phyloP scores from a whole-genome alignment of 2,888 invertebrate species.

The Isotomurus palustris region DNA sequence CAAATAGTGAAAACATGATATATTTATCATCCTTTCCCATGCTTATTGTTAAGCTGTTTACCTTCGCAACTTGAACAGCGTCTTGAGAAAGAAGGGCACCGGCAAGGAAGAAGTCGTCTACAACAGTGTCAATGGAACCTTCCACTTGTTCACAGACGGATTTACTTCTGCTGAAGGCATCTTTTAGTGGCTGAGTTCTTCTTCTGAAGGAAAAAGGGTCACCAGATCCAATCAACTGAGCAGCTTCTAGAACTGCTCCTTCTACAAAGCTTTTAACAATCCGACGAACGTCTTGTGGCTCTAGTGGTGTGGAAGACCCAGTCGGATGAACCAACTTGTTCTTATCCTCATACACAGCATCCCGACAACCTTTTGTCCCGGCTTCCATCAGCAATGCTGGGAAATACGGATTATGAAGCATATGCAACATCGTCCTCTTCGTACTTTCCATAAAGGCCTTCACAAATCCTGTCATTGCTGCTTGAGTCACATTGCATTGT shows the following conservation, averaged over 20 bases:
- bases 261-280: slow-evolving; percentile 32
- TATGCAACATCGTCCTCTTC: slow-evolving; percentile 19
- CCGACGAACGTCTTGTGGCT: slow-evolving; percentile 5
- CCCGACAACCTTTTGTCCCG: slow-evolving; percentile 17
- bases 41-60: too few species aligned
- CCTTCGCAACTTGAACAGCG: slow-evolving; percentile 18
- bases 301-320: background rate
- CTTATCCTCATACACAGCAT: background rate
- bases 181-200: background rate
- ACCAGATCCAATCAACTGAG: slow-evolving; percentile 29
- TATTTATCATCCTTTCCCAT: too few species aligned
- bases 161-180: background rate
- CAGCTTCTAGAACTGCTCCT: slow-evolving; percentile 33
- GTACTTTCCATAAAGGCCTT: slow-evolving; percentile 27
- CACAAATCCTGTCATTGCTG: slow-evolving; percentile 20
- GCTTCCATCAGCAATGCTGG: slow-evolving; percentile 20
- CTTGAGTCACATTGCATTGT: slow-evolving; percentile 16
- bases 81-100: slow-evolving; percentile 25
- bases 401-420: slow-evolving; percentile 26
- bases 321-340: background rate
- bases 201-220: slow-evolving; percentile 36
- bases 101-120: slow-evolving; percentile 31
- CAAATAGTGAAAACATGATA: too few species aligned
- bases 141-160: slow-evolving; percentile 24
- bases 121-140: slow-evolving; percentile 19